Base-by-base conservation (phyloP, 1,140 invertebrate species). In the Drosophila sproati region DNA sequence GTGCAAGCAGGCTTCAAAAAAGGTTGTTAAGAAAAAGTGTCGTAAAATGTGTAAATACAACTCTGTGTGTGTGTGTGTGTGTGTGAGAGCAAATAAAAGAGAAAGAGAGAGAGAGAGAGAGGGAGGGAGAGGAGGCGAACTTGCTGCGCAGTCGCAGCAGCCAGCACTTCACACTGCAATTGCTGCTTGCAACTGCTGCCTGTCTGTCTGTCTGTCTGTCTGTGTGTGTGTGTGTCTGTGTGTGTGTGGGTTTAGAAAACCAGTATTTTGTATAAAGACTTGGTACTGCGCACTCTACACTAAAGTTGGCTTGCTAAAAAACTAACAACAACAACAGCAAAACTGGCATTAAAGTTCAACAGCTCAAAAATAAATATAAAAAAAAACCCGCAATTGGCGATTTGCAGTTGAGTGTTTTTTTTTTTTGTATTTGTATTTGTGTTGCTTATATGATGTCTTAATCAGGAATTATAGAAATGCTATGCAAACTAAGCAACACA, bases 221-320 rank as follows among this genome's bases (percentile, higher is more conserved):
- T 59, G 3, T 47, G 20, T 51, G 31, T 59, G 2, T 37, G 20
- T 67, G 39, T 35, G 28, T 59, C 43, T 71, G 60, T 82, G 72
- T 63, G 69, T 83, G 73, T 76, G 67, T 75, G 59, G 60, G 55
- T 85, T 82, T 88, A 78, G 80, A 88, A 88, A 88, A 88, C 85
- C 85, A 88, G 85, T 88, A 88, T 88, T 88, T 60, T 60, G 75
- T 77, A 60, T 63, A 64, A 67, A 66, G 63, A 59, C 70, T 37
- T 54, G 20, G 63, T 55, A 54, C 59, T 48, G 56, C 52, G 51
- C 56, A 69, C 45, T 66, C 47, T 55, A 39, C 20, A 67, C 57
- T 54, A 61, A 45, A 52, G 47, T 34, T 59, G 55, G 48, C 62
- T 67, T 43, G 20, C 80, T 73, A 67, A 71, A 87, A 73, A 72